phyloP scores from a whole-genome alignment of 1,140 invertebrate species.

The Zaprionus capensis region DNA sequence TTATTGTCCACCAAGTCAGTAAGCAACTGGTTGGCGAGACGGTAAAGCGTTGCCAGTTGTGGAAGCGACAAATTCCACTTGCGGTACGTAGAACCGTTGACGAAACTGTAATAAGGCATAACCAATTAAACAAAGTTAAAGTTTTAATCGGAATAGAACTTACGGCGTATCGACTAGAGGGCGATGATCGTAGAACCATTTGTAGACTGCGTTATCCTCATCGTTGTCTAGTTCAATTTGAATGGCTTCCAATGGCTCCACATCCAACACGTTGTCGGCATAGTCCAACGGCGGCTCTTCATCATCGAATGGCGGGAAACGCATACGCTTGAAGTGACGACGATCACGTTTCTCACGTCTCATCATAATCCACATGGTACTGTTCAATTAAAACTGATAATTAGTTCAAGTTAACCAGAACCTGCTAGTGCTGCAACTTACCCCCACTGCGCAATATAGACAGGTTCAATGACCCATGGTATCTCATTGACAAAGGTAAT shows the following conservation, averaged over 20 bases:
- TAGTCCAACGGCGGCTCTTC: slow-evolving; percentile 99
- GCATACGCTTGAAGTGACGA: slow-evolving; percentile 99
- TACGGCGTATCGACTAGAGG: slow-evolving; percentile 95
- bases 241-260: slow-evolving; percentile 99
- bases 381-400: slow-evolving; percentile 71
- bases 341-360: slow-evolving; percentile 98
- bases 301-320: slow-evolving; percentile 99
- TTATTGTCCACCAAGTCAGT: slow-evolving; percentile 99
- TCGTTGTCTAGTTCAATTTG: slow-evolving; percentile 99
- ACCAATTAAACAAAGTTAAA: background rate
- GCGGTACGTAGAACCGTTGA: slow-evolving; percentile 98
- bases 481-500: slow-evolving; percentile 99
- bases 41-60: slow-evolving; percentile 98
- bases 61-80: slow-evolving; percentile 98
- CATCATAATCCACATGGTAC: slow-evolving; percentile 99
- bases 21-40: slow-evolving; percentile 98
- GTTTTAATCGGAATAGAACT: slow-evolving; percentile 50
- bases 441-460: slow-evolving; percentile 99
- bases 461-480: slow-evolving; percentile 99
- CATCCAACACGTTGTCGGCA: slow-evolving; percentile 99
- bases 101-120: slow-evolving; percentile 87
- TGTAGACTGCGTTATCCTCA: slow-evolving; percentile 95
- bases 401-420: slow-evolving; percentile 1
- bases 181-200: slow-evolving; percentile 99
- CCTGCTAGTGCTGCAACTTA: slow-evolving; percentile 82